Percentiles rank a stretch among this genome's conserved stretches.
These are phyloP conservation scores for Ooceraea biroi DNA, from an alignment of 1,140 invertebrate genomes.

Conservation along the genomic window DNA sequence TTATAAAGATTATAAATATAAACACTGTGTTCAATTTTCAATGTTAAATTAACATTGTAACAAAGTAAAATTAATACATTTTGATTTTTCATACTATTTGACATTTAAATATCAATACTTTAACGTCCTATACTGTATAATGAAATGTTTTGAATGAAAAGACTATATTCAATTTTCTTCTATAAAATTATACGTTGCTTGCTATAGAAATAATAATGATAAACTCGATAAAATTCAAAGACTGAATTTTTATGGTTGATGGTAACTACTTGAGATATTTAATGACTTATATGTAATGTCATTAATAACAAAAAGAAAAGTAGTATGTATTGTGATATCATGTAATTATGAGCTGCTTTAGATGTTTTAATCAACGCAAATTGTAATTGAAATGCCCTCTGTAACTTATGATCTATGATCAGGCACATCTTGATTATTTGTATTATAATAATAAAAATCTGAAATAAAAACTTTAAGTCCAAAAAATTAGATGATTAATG, in stretches of 20 bases:
- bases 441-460: conserved; percentile 53
- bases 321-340: conserved; percentile 56
- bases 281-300: conserved; percentile 24
- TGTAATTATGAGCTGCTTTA: conserved; percentile 60
- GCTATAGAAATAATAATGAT: conserved; percentile 15
- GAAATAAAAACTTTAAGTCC: conserved; percentile 26
- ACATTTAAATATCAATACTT: conserved; percentile 37
- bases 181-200: not conserved
- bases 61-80: conserved; percentile 50
- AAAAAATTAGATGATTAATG: conserved; percentile 46
- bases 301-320: conserved; percentile 17
- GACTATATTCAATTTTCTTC: conserved; percentile 38
- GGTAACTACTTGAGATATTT: conserved; percentile 9
- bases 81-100: conserved; percentile 66
- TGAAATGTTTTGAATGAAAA: conserved; percentile 34
- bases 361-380: conserved; percentile 60
- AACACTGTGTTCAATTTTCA: conserved; percentile 12
- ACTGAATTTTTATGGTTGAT: no score
- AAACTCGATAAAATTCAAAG: not conserved
- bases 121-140: conserved; percentile 52
- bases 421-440: conserved; percentile 72
- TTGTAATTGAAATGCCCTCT: conserved; percentile 69
- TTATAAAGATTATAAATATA: conserved; percentile 4
- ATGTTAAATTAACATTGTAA: conserved; percentile 13
- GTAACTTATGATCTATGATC: conserved; percentile 73